A percentile compares a stretch with the other conserved stretches of the same genome.
Evolutionary conservation across 1,140 invertebrate species (phyloP).

Genomic region (Geopemphigus sp.): DNA sequence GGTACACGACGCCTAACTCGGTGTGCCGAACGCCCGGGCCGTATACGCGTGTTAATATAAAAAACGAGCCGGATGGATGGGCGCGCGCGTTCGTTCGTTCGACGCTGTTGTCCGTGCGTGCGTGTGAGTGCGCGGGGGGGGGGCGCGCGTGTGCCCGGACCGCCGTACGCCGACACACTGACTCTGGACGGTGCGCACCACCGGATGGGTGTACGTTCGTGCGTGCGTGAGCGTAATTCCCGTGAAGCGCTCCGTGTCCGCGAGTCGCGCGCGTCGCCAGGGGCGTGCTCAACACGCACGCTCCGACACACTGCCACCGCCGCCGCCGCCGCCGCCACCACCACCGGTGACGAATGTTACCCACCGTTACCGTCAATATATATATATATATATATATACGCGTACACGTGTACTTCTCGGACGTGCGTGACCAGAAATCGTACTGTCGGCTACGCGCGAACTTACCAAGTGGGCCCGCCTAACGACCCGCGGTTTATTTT

Average conservation of each 20-base stretch:
- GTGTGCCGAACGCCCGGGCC: not conserved
- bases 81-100: not conserved
- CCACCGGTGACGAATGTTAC: not conserved
- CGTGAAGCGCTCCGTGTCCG: slow-evolving; percentile 55
- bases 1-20: too few species aligned
- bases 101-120: too few species aligned
- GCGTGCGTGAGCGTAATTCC: too few species aligned
- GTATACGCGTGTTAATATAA: too few species aligned
- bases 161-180: slow-evolving; percentile 51
- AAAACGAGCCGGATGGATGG: not conserved
- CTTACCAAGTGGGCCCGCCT: too few species aligned
- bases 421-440: slow-evolving; percentile 54
- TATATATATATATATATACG: not conserved
- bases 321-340: slow-evolving; percentile 3
- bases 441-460: too few species aligned
- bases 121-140: not conserved
- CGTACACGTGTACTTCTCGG: not conserved
- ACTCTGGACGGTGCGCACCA: slow-evolving; percentile 51
- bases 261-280: slow-evolving; percentile 54
- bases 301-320: slow-evolving; percentile 52
- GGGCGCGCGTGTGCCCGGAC: not conserved
- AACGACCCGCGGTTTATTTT: too few species aligned
- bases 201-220: slow-evolving; percentile 32
- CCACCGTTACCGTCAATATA: not conserved
- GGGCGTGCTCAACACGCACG: slow-evolving; percentile 55